Base-by-base conservation (phyloP, 2,113 vertebrate genomes). In the Rousettus leschenaultii region DNA sequence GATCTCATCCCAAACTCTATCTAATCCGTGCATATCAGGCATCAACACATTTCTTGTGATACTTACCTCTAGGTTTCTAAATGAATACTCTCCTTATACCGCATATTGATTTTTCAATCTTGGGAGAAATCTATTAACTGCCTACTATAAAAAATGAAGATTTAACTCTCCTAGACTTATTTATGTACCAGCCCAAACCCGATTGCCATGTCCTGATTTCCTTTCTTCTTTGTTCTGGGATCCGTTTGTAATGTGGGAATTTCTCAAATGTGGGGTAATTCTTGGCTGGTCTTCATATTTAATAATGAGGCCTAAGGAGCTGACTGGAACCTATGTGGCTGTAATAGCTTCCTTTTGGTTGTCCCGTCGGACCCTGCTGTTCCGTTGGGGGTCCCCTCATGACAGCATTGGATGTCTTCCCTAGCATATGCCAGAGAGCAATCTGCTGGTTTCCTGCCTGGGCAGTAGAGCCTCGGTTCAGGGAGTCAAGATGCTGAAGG, bases 221-320 rank as follows among this genome's bases (percentile, higher is more conserved):
- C 53, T 77, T 84, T 33, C 33, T 73, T 71, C 70, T 71, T 77
- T 85, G 71, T 83, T 83, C 33, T 87, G 68, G n/a, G 30, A 66
- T 74, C 30, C 79, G 26, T 85, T 92, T 91, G 51, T 38, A 35
- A 79, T 66, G 45, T 57, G 63, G 92, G 71, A 71, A 51, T 89
- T 95, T 89, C 38, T 73, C 21, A n/a, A 35, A 48, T 7, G 11
- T 71, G n/a, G 35, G 19, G 19, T 43, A 24, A 77, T 55, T 70
- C 43, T 59, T 51, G 77, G 53, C 21, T 35, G 21, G 19, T 84
- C 26, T 77, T 78, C 57, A 28, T 59, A 40, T 79, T 92, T 79
- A 95, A 92, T 38, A 40, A 21, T n/a, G 38, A 84, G 35, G 26
- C 5, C 35, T 33, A 38, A 85, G 90, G 71, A 38, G 33, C 15